Conservation (phyloP, 2,888 invertebrate species). For the Melieria picta region DNA sequence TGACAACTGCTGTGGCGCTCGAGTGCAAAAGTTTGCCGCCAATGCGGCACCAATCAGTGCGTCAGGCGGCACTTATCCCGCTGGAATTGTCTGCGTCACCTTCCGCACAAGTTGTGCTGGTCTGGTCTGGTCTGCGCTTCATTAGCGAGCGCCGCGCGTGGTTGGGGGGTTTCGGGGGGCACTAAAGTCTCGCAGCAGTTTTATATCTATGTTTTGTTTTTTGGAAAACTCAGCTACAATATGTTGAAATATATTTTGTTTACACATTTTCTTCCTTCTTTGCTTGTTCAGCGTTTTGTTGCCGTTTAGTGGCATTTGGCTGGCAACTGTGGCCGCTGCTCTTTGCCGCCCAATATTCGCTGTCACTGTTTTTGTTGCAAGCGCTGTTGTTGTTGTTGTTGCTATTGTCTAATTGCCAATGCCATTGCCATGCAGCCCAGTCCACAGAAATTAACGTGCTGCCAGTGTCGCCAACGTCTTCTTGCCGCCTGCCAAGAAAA, state of each 20-base stretch:
- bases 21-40: conserved; percentile 47
- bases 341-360: background rate
- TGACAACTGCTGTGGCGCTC: conserved; percentile 28
- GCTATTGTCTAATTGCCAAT: conserved; percentile 49
- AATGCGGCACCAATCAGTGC: conserved; percentile 48
- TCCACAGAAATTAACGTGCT: background rate
- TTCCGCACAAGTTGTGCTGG: too few relatives aligned
- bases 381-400: conserved; percentile 20
- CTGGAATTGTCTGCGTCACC: too few relatives aligned
- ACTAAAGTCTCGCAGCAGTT: too few relatives aligned
- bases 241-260: too few relatives aligned
- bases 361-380: conserved; percentile 1
- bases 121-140: too few relatives aligned
- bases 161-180: too few relatives aligned
- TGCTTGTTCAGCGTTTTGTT: background rate
- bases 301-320: background rate
- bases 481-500: conserved; percentile 44
- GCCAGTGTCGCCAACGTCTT: background rate
- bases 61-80: conserved; percentile 32
- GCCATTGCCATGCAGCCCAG: conserved; percentile 46
- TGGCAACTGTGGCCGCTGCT: background rate
- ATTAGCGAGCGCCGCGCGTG: too few relatives aligned
- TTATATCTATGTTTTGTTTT: too few relatives aligned
- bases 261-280: background rate
- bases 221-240: too few relatives aligned